Evolutionary conservation across 1,140 invertebrate genomes (phyloP).

Genomic region (Tachypleus tridentatus): DNA sequence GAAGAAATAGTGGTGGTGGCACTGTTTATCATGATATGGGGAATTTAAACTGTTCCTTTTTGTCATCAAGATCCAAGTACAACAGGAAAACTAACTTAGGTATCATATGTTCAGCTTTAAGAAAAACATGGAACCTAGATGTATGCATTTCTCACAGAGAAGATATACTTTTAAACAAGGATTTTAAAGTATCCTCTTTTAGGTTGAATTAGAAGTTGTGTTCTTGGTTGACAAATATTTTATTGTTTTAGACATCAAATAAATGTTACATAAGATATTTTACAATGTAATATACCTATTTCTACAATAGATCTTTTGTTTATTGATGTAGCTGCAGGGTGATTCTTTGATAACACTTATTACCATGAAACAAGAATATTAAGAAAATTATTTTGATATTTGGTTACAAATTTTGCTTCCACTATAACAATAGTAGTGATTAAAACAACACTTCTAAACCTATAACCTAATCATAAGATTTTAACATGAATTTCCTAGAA

Average conservation of each 20-base stretch:
- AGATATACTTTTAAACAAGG: slow-evolving; percentile 64
- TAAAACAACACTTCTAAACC: too few relatives aligned
- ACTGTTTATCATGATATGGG: slow-evolving; percentile 91
- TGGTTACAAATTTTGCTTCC: too few relatives aligned
- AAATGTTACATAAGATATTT: too few relatives aligned
- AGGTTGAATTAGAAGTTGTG: neutral
- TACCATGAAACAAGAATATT: too few relatives aligned
- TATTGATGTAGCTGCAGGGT: too few relatives aligned
- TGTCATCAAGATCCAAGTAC: slow-evolving; percentile 61
- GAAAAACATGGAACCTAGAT: slow-evolving; percentile 61
- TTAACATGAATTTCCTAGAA: too few relatives aligned
- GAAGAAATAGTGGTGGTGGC: slow-evolving; percentile 90
- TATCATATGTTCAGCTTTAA: slow-evolving; percentile 63
- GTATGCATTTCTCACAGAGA: slow-evolving; percentile 59
- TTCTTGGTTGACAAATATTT: neutral
- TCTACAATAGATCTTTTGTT: too few relatives aligned
- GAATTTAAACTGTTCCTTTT: slow-evolving; percentile 86
- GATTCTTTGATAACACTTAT: too few relatives aligned
- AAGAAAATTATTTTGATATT: too few relatives aligned
- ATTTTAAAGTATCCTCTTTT: slow-evolving; percentile 55
- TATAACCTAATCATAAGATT: too few relatives aligned
- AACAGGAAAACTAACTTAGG: slow-evolving; percentile 72
- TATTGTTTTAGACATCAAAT: slow-evolving; percentile 3
- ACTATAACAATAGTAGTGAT: too few relatives aligned
- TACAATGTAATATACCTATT: too few relatives aligned